Conservation (phyloP, 2,888 invertebrate species). For the Synanthedon myopaeformis region DNA sequence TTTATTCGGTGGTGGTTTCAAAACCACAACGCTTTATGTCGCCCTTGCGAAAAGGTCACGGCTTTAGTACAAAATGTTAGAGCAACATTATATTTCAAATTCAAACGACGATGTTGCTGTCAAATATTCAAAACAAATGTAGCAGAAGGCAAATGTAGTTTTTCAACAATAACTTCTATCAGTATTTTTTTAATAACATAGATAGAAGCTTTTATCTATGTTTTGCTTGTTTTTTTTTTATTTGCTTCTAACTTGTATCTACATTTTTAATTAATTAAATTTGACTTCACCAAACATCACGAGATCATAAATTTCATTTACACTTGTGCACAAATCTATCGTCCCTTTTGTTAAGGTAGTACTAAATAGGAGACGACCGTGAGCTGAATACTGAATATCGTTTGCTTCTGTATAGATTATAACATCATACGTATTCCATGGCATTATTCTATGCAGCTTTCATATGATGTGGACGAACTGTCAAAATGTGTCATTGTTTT, state of each 20-base stretch:
- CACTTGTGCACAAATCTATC: constrained; percentile 7
- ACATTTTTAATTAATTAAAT: too few species aligned
- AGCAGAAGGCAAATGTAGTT: neutral
- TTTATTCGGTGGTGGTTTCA: neutral
- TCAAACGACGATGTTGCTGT: neutral
- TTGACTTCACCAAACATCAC: too few species aligned
- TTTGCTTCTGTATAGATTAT: constrained; percentile 7
- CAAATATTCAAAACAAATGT: neutral
- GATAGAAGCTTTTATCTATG: neutral
- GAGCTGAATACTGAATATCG: constrained; percentile 16
- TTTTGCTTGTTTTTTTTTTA: neutral
- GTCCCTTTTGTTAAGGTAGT: constrained; percentile 21
- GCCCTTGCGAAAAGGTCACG: constrained; percentile 30
- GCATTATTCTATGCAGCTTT: constrained; percentile 2
- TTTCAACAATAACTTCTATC: too few species aligned
- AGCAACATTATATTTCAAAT: neutral
- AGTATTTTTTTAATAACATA: neutral
- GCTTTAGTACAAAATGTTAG: constrained; percentile 36
- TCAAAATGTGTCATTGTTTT: neutral
- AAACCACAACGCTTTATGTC: constrained; percentile 11
- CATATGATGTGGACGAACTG: neutral
- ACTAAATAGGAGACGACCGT: constrained; percentile 20
- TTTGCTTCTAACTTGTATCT: too few species aligned
- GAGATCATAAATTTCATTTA: neutral
- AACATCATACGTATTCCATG: neutral